Base-by-base conservation (phyloP, 1,140 invertebrate genomes). In the Phortica variegata region DNA sequence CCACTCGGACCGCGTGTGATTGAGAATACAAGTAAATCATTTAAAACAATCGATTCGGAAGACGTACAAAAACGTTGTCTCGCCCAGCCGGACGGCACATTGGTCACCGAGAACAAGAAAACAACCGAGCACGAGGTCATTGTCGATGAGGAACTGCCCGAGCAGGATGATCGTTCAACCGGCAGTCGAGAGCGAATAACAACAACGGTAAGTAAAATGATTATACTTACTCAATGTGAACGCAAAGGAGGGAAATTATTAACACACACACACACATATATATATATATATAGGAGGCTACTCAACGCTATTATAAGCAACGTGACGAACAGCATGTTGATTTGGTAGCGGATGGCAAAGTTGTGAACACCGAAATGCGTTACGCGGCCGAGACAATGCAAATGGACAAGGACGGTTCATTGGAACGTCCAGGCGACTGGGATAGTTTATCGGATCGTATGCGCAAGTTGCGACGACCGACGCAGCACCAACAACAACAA, bases 81-180 rank as follows among this genome's bases (percentile, higher is more conserved):
- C 40, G 70, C 87, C 13, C 83, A 87, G 55, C 80, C 84, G 19
- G 88, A 91, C 77, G 92, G 92, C 10, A 85, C 87, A 52, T 82
- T 94, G 43, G 84, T 92, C 48, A 94, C 90, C 1, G 90, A 94
- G 79, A 90, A 83, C 19, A 82, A 84, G 52, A 83, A 83, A 34
- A 89, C 86, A 26, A 86, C 85, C 50, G 89, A 93, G 75, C 89
- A 91, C 81, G 89, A 92, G 72, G 84, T 88, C 79, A 79, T 91
- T 57, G 83, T 86, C 60, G 85, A 91, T 82, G 82, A 88, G 63
- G 87, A 90, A 52, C 72, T 87, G 39, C 82, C 85, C 2, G 84
- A 87, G 44, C 79, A 83, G 55, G 80, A 82, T 71, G 80, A 52
- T 23, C 38, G 38, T 34, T 58, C 54, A 9, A 50, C 31, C 38